phyloP scores from a whole-genome alignment of 2,888 invertebrate species.

The Congeria kusceri region DNA sequence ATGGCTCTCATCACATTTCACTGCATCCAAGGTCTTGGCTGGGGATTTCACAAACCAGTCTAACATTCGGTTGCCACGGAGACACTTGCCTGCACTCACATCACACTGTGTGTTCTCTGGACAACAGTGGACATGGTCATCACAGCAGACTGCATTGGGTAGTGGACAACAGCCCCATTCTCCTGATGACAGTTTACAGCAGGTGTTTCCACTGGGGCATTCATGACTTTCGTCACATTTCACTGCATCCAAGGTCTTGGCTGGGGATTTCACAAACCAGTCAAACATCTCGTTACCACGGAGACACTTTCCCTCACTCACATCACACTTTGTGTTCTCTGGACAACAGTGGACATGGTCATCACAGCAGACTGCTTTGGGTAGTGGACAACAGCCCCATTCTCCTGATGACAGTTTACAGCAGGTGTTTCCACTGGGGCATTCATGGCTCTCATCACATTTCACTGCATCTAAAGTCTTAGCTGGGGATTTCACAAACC shows the following conservation, averaged over 20 bases:
- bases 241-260: constrained; percentile 7
- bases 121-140: constrained; percentile 82
- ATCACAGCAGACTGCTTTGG: constrained; percentile 75
- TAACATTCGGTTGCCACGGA: constrained; percentile 14
- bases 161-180: constrained; percentile 37
- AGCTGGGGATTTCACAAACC: constrained; percentile 26
- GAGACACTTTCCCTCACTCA: constrained; percentile 21
- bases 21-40: constrained; percentile 6
- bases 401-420: neutral
- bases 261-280: constrained; percentile 41
- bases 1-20: constrained; percentile 42
- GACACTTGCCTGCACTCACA: constrained; percentile 32
- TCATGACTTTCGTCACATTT: constrained; percentile 41
- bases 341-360: constrained; percentile 82
- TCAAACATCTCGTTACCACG: constrained; percentile 13
- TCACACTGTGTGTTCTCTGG: constrained; percentile 73
- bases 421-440: constrained; percentile 14
- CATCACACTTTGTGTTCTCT: constrained; percentile 70
- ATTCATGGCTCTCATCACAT: constrained; percentile 47
- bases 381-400: constrained; percentile 11
- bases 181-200: constrained; percentile 55
- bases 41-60: constrained; percentile 41
- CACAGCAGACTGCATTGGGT: constrained; percentile 76
- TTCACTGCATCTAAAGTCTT: constrained; percentile 37
- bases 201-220: constrained; percentile 65